Evolutionary conservation across 2,888 invertebrate species (phyloP).

Genomic region (Aphodius sticticus): DNA sequence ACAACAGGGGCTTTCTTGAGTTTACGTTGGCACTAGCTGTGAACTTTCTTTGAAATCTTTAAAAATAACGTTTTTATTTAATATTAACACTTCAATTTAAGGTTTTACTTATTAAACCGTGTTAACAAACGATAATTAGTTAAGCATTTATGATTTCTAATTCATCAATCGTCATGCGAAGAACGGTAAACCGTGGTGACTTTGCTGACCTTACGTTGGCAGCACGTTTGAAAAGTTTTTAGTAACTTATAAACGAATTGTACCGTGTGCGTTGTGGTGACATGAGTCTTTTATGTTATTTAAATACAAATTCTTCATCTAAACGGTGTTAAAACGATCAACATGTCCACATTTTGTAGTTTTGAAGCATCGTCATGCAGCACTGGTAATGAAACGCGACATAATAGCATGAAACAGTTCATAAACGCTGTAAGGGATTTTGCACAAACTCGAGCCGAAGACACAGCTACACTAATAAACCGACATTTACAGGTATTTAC

Average conservation of each 20-base stretch:
- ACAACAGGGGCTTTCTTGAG: too few species aligned
- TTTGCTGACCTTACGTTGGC: not conserved
- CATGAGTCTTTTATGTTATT: not conserved
- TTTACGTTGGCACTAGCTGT: too few species aligned
- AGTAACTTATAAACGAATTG: not conserved
- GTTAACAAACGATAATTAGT: too few species aligned
- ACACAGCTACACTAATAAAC: slow-evolving; percentile 63
- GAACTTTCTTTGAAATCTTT: too few species aligned
- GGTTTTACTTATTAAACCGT: too few species aligned
- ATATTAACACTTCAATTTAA: too few species aligned
- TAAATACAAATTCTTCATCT: not conserved
- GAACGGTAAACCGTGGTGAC: too few species aligned
- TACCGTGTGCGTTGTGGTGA: not conserved
- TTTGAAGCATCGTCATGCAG: not conserved
- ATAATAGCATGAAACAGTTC: slow-evolving; percentile 63
- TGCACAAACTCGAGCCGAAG: slow-evolving; percentile 64
- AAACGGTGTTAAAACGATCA: not conserved
- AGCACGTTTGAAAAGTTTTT: not conserved
- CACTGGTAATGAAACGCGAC: slow-evolving; percentile 37
- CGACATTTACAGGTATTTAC: slow-evolving; percentile 57
- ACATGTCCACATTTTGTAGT: not conserved
- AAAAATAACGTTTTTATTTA: too few species aligned
- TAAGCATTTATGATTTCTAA: too few species aligned
- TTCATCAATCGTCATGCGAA: too few species aligned
- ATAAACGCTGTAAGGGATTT: slow-evolving; percentile 65